Percentiles rank a stretch among this genome's conserved stretches.
These are phyloP conservation scores for Danaus chrysippus DNA, from an alignment of 2,888 invertebrate species.

Conservation along the genomic window DNA sequence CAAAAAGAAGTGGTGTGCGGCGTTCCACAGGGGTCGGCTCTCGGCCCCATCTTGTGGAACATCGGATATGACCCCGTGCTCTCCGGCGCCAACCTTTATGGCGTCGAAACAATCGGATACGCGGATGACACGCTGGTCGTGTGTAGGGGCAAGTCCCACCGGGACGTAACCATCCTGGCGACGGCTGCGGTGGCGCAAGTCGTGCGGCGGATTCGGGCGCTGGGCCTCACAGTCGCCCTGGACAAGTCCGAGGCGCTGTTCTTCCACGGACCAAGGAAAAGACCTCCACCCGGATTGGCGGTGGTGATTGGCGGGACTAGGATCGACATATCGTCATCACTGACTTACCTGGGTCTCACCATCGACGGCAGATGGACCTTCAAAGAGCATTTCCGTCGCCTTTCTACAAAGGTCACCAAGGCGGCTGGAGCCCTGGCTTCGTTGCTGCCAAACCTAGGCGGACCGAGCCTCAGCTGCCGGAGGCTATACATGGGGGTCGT, in stretches of 20 bases:
- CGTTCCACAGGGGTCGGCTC: slow-evolving; percentile 3
- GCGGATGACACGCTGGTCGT: neutral
- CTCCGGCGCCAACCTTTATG: neutral
- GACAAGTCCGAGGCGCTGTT: slow-evolving; percentile 15
- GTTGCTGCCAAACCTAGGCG: slow-evolving; percentile 18
- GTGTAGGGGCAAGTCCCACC: too few relatives aligned
- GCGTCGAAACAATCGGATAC: neutral
- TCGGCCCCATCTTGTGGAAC: neutral
- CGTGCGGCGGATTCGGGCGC: neutral
- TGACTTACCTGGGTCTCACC: slow-evolving; percentile 21
- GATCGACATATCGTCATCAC: slow-evolving; percentile 5
- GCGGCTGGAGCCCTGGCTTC: slow-evolving; percentile 19
- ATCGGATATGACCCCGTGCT: neutral
- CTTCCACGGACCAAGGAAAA: slow-evolving; percentile 18
- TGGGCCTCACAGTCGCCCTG: slow-evolving; percentile 8
- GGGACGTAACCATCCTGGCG: too few relatives aligned
- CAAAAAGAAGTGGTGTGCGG: too few relatives aligned
- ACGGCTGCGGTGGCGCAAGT: too few relatives aligned
- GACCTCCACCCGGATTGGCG: slow-evolving; percentile 9
- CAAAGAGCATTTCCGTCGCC: slow-evolving; percentile 18
- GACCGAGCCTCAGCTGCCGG: slow-evolving; percentile 15
- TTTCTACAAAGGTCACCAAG: slow-evolving; percentile 11
- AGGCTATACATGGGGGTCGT: slow-evolving; percentile 13
- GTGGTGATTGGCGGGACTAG: slow-evolving; percentile 13
- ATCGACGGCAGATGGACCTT: slow-evolving; percentile 24